These are phyloP conservation scores for Abrostola tripartita DNA, from an alignment of 2,888 invertebrate species.

Conservation along the genomic window DNA sequence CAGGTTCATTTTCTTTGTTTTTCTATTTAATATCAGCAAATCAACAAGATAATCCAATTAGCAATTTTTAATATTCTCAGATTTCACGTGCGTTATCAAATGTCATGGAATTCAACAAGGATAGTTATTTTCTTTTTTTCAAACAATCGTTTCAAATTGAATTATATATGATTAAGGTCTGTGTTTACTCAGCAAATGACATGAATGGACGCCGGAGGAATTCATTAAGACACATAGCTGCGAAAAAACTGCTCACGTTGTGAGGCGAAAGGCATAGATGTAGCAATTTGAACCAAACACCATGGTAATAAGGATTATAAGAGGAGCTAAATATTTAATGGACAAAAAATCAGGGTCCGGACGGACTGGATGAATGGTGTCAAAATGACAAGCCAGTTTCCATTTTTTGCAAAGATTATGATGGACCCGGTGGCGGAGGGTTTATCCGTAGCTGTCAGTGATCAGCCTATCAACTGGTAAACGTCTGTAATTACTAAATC, in stretches of 20 bases:
- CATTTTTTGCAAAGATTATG: conserved; percentile 78
- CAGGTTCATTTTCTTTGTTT: too few relatives aligned
- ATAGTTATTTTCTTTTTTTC: conserved; percentile 51
- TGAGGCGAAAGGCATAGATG: conserved; percentile 12
- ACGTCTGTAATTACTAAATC: conserved; percentile 34
- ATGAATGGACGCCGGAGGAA: conserved; percentile 83
- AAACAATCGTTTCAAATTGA: conserved; percentile 64
- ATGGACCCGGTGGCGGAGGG: conserved; percentile 64
- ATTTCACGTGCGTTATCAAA: neutral
- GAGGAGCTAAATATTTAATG: conserved; percentile 18
- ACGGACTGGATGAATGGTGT: conserved; percentile 85
- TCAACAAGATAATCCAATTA: too few relatives aligned
- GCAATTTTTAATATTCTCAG: neutral
- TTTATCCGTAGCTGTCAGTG: conserved; percentile 50
- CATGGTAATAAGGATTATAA: conserved; percentile 40
- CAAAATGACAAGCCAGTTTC: conserved; percentile 84
- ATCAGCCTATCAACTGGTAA: conserved; percentile 43
- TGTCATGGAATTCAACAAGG: conserved; percentile 13
- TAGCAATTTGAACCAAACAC: conserved; percentile 52
- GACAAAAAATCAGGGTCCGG: conserved; percentile 69
- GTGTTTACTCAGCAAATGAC: conserved; percentile 84
- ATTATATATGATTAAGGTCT: conserved; percentile 78
- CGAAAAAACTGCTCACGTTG: conserved; percentile 67
- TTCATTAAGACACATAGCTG: conserved; percentile 83
- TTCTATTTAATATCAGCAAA: too few relatives aligned